Conservation (phyloP, 92 coral and sea anemone species). For the Virgularia gustaviana region DNA sequence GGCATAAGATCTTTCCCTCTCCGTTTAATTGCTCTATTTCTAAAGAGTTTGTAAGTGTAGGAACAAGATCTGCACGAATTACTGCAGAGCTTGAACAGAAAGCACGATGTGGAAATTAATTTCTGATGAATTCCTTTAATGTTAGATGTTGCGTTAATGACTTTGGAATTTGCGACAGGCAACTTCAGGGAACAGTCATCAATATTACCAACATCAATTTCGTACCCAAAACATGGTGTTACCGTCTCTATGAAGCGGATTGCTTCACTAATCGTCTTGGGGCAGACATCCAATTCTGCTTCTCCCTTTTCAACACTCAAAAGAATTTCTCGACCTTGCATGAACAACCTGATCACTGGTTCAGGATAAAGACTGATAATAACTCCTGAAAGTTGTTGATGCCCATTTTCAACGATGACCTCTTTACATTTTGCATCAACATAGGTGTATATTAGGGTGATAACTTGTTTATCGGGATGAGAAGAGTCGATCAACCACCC, state of each 20-base stretch:
- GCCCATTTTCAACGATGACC: neutral
- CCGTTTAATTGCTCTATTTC: slow-evolving; percentile 13
- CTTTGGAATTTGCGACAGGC: slow-evolving; percentile 1
- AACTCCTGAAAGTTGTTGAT: neutral
- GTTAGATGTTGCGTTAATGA: neutral
- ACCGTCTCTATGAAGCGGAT: slow-evolving; percentile 10
- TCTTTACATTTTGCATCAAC: neutral
- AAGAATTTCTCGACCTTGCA: no score
- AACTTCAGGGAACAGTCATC: slow-evolving; percentile 3
- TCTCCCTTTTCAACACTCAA: slow-evolving; percentile 9
- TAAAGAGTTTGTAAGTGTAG: slow-evolving; percentile 7
- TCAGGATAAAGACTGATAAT: neutral
- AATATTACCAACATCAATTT: neutral
- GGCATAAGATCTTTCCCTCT: no score
- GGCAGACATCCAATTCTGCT: neutral
- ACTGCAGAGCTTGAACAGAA: slow-evolving; percentile 5
- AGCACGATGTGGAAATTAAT: slow-evolving; percentile 24
- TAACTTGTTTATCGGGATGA: neutral
- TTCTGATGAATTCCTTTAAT: slow-evolving; percentile 19
- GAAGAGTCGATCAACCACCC: slow-evolving; percentile 6
- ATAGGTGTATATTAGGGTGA: neutral
- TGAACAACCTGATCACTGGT: no score
- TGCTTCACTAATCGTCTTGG: neutral
- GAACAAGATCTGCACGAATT: slow-evolving; percentile 24
- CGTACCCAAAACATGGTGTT: slow-evolving; percentile 24